Evolutionary conservation across 2,797 vertebrate species (phyloP).

Genomic region (Catamblyrhynchus diadema): DNA sequence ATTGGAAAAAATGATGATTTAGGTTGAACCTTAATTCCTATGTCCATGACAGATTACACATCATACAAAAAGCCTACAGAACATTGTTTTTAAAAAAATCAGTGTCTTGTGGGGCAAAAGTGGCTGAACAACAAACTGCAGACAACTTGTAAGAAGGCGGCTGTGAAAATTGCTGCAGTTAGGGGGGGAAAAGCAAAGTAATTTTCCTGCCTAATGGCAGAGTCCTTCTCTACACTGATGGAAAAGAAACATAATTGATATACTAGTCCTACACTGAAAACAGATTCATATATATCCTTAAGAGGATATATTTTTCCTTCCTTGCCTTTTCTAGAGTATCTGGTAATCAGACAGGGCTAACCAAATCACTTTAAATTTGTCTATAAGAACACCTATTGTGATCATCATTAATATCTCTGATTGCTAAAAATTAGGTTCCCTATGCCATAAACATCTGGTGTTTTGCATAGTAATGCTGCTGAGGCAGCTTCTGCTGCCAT

Average conservation of each 20-base stretch:
- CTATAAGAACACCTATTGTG: background rate
- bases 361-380: background rate
- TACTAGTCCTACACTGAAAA: accelerated
- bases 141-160: background rate
- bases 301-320: background rate
- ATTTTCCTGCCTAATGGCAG: background rate
- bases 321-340: background rate
- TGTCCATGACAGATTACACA: background rate
- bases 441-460: background rate
- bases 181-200: accelerated
- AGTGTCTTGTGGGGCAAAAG: background rate
- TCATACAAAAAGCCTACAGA: background rate
- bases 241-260: background rate
- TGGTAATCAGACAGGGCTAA: background rate
- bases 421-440: background rate
- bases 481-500: background rate
- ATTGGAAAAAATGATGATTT: background rate
- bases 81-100: background rate
- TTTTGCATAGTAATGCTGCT: background rate
- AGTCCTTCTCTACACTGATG: background rate
- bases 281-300: background rate
- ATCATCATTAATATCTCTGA: background rate
- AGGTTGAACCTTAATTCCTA: background rate
- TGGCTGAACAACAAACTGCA: background rate
- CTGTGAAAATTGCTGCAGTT: background rate